These are phyloP conservation scores for Drosophila paranaensis DNA, from an alignment of 2,888 invertebrate genomes.

Conservation along the genomic window DNA sequence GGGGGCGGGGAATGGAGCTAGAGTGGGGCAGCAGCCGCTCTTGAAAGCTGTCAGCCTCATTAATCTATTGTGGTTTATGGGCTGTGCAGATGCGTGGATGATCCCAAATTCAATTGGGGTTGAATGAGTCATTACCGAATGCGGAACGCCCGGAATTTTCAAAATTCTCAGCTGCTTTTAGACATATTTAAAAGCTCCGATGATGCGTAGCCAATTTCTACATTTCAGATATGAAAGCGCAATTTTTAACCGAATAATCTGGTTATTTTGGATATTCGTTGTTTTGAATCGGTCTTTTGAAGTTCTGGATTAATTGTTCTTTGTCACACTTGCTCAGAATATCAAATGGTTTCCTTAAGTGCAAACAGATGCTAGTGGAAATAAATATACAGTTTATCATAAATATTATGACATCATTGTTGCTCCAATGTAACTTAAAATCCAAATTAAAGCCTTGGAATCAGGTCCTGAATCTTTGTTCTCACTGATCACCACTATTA, in stretches of 20 bases:
- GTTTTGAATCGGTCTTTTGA: neutral
- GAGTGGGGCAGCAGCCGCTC: neutral
- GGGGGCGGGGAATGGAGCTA: neutral
- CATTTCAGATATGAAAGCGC: conserved; percentile 19
- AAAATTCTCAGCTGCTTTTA: conserved; percentile 49
- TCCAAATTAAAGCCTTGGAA: neutral
- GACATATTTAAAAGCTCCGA: conserved; percentile 5
- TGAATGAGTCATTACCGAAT: conserved; percentile 50
- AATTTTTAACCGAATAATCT: neutral
- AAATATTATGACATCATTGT: conserved; percentile 10
- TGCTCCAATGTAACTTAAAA: neutral
- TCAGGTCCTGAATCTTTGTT: neutral
- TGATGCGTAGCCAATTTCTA: conserved; percentile 24
- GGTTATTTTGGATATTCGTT: neutral
- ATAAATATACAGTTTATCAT: neutral
- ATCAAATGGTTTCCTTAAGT: neutral
- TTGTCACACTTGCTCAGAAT: neutral
- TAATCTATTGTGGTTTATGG: conserved; percentile 58
- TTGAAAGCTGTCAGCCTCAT: conserved; percentile 49
- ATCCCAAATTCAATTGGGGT: conserved; percentile 51
- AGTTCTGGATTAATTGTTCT: neutral
- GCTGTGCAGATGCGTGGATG: conserved; percentile 35
- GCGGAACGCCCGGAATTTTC: conserved; percentile 13
- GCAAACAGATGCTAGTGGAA: conserved; percentile 1
- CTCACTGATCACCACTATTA: too few species aligned